Evolutionary conservation across 2,113 vertebrate species (phyloP).

Genomic region (Columba livia): DNA sequence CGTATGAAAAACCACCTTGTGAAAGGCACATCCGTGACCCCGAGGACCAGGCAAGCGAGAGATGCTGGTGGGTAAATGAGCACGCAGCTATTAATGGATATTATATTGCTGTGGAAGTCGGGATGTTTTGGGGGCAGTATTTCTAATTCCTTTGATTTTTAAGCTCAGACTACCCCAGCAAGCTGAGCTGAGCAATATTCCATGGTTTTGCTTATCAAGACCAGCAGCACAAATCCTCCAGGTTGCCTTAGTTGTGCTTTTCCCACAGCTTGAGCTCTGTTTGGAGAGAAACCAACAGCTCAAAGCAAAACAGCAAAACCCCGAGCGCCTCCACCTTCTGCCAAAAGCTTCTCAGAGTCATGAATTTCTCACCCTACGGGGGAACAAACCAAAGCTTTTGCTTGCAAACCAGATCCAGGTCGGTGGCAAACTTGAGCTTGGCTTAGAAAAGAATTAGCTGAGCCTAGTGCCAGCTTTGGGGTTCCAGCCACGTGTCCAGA

Average conservation of each 20-base stretch:
- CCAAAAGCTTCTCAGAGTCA: background rate
- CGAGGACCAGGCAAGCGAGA: background rate
- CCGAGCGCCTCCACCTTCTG: background rate
- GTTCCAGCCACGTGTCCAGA: too few species aligned
- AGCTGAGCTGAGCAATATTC: background rate
- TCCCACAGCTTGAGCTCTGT: background rate
- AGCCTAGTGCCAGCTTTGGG: too few species aligned
- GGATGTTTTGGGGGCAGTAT: background rate
- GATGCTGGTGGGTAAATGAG: background rate
- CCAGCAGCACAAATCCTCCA: background rate
- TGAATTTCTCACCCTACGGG: background rate
- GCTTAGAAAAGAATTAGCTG: too few species aligned
- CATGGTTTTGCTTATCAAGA: background rate
- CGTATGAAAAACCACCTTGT: background rate
- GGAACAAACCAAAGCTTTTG: background rate
- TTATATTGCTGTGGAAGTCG: background rate
- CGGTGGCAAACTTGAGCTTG: background rate
- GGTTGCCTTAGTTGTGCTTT: background rate
- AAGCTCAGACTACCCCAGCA: background rate
- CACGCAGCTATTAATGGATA: constrained; percentile 20
- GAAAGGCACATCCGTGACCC: background rate
- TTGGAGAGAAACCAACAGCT: background rate
- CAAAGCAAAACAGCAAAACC: background rate
- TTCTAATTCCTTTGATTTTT: background rate
- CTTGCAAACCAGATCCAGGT: background rate